Conservation (phyloP, 2,113 vertebrate species). For the Chamaea fasciata region DNA sequence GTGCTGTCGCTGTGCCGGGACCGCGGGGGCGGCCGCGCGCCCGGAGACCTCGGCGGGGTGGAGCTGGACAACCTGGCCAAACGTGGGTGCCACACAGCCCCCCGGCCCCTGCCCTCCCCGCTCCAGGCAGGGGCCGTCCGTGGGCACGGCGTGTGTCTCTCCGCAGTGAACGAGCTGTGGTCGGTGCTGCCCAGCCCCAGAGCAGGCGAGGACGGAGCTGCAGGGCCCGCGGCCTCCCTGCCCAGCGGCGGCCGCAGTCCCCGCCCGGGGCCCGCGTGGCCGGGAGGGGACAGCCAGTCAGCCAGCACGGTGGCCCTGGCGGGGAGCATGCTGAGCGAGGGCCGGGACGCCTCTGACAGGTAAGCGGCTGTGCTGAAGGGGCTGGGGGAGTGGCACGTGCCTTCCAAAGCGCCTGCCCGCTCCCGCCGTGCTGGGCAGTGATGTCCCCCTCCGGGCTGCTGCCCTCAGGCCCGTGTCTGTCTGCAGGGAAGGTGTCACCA, state of each 20-base stretch:
- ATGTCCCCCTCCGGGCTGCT: neutral
- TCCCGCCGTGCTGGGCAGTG: no score
- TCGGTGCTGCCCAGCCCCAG: constrained; percentile 69
- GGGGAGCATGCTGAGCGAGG: constrained; percentile 51
- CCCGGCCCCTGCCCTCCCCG: neutral
- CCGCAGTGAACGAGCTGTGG: constrained; percentile 81
- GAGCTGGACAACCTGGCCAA: constrained; percentile 69
- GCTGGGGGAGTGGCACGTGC: fast-evolving
- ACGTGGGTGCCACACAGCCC: constrained; percentile 58
- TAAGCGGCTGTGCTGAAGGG: neutral
- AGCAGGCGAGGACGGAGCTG: constrained; percentile 52
- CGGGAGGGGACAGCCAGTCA: constrained; percentile 43
- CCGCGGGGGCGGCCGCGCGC: constrained; percentile 67
- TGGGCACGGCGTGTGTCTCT: neutral
- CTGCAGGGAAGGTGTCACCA: constrained; percentile 6
- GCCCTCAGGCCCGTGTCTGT: neutral
- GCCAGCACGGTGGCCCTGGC: constrained; percentile 53
- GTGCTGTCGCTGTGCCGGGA: constrained; percentile 83
- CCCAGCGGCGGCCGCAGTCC: constrained; percentile 65
- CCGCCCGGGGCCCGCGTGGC: neutral
- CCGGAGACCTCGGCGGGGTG: constrained; percentile 50
- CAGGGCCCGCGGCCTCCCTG: constrained; percentile 57
- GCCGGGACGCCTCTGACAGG: constrained; percentile 65
- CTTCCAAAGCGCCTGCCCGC: neutral
- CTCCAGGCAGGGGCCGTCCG: fast-evolving